phyloP scores from a whole-genome alignment of 2,888 invertebrate genomes.

The Callyntrura sp. region DNA sequence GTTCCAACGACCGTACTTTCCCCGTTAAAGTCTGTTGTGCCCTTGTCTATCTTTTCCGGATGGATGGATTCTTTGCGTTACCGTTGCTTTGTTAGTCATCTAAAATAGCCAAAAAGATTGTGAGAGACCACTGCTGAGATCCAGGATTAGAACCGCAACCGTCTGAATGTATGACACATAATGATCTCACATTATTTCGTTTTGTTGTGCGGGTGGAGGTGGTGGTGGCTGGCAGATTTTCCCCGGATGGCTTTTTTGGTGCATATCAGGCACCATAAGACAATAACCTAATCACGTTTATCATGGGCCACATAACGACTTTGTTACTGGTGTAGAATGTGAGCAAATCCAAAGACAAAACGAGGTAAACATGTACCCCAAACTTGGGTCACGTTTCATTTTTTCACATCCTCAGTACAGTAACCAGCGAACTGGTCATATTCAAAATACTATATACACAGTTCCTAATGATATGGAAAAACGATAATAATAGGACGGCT shows the following conservation, averaged over 20 bases:
- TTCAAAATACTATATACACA: no score
- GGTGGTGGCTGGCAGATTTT: slow-evolving; percentile 53
- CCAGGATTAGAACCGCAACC: slow-evolving; percentile 5
- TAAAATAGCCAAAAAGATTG: neutral
- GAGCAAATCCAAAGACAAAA: neutral
- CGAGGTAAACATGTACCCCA: neutral
- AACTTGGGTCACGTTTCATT: slow-evolving; percentile 40
- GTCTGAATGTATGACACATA: slow-evolving; percentile 65
- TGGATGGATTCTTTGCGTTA: slow-evolving; percentile 67
- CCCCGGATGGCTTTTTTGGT: slow-evolving; percentile 18
- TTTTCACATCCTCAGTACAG: neutral
- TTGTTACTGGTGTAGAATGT: neutral
- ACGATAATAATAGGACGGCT: no score
- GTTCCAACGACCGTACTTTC: no score
- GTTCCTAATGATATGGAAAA: no score
- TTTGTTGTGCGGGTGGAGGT: slow-evolving; percentile 74
- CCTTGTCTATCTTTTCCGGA: slow-evolving; percentile 75
- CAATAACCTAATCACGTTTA: slow-evolving; percentile 67
- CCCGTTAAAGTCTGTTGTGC: slow-evolving; percentile 45
- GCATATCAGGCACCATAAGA: slow-evolving; percentile 21
- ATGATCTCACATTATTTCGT: slow-evolving; percentile 59
- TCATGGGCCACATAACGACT: slow-evolving; percentile 20
- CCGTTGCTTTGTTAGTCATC: neutral
- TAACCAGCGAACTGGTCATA: slow-evolving; percentile 51
- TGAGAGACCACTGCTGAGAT: slow-evolving; percentile 45